A percentile compares a stretch with the other conserved stretches of the same genome.
Evolutionary conservation across 2,888 invertebrate species (phyloP).

Genomic region (Tholera decimalis): DNA sequence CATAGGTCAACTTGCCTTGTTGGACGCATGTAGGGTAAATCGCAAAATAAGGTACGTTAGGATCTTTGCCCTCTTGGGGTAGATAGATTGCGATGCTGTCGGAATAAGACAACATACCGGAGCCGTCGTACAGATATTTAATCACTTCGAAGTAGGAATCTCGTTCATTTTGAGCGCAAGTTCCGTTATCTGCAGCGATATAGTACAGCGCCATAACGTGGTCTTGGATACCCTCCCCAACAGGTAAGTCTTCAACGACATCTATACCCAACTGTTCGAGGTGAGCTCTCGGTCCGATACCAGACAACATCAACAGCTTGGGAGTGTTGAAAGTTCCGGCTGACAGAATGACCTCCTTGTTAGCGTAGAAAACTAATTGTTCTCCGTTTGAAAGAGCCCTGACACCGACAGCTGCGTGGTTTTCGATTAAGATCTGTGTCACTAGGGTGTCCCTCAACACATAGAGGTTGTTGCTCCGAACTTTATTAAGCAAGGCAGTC

Average conservation of each 20-base stretch:
- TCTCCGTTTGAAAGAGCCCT: slow-evolving; percentile 65
- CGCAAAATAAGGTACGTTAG: slow-evolving; percentile 79
- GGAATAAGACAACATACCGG: slow-evolving; percentile 73
- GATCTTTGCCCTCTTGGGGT: slow-evolving; percentile 62
- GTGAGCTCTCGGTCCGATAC: slow-evolving; percentile 79
- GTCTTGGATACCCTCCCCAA: slow-evolving; percentile 83
- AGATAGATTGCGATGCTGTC: slow-evolving; percentile 80
- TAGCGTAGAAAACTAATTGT: slow-evolving; percentile 70
- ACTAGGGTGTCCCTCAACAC: slow-evolving; percentile 77
- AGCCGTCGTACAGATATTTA: slow-evolving; percentile 47
- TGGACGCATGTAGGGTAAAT: slow-evolving; percentile 81
- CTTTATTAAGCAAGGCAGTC: slow-evolving; percentile 78
- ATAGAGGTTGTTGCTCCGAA: slow-evolving; percentile 69
- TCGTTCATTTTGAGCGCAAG: slow-evolving; percentile 69
- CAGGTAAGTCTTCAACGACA: slow-evolving; percentile 77
- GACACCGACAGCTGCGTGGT: slow-evolving; percentile 75
- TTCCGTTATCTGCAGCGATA: slow-evolving; percentile 77
- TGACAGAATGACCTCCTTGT: slow-evolving; percentile 80
- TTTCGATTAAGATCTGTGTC: slow-evolving; percentile 76
- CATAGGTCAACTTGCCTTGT: slow-evolving; percentile 63
- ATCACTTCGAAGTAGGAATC: slow-evolving; percentile 73
- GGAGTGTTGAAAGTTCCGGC: slow-evolving; percentile 84
- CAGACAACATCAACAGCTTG: slow-evolving; percentile 82
- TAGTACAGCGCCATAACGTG: slow-evolving; percentile 80
- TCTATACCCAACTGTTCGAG: slow-evolving; percentile 72